A percentile compares a stretch with the other conserved stretches of the same genome.
phyloP scores from a whole-genome alignment of 2,888 invertebrate species.

The Sussaba pulchella region DNA sequence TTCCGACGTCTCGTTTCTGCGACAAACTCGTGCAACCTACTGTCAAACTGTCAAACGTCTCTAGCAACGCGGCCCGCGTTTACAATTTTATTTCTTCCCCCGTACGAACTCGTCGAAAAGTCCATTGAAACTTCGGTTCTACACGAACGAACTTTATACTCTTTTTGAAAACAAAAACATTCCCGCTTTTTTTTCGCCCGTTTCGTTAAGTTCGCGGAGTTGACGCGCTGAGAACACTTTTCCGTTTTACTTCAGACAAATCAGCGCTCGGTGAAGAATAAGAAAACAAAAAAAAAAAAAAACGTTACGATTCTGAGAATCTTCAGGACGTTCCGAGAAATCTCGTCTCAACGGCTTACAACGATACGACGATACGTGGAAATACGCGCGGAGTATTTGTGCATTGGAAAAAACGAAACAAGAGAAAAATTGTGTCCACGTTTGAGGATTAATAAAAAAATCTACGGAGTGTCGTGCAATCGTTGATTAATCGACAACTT shows the following conservation, averaged over 20 bases:
- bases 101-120: no score
- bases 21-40: conserved; percentile 12
- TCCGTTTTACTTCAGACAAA: not conserved
- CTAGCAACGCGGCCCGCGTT: no score
- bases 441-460: conserved; percentile 32
- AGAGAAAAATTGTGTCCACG: conserved; percentile 10
- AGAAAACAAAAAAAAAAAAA: not conserved
- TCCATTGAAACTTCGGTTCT: no score
- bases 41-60: conserved; percentile 37
- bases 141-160: no score
- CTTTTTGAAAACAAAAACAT: no score
- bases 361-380: conserved; percentile 1
- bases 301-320: not conserved
- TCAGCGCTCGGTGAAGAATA: not conserved
- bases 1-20: conserved; percentile 26
- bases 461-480: conserved; percentile 34
- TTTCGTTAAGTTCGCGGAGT: no score
- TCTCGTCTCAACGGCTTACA: not conserved
- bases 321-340: not conserved
- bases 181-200: no score
- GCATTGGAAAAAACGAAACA: not conserved
- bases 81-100: no score
- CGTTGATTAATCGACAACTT: conserved; percentile 20
- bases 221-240: no score
- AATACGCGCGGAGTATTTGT: conserved; percentile 8